Evolutionary conservation across 2,888 invertebrate species (phyloP).

Genomic region (Limnephilus marmoratus): DNA sequence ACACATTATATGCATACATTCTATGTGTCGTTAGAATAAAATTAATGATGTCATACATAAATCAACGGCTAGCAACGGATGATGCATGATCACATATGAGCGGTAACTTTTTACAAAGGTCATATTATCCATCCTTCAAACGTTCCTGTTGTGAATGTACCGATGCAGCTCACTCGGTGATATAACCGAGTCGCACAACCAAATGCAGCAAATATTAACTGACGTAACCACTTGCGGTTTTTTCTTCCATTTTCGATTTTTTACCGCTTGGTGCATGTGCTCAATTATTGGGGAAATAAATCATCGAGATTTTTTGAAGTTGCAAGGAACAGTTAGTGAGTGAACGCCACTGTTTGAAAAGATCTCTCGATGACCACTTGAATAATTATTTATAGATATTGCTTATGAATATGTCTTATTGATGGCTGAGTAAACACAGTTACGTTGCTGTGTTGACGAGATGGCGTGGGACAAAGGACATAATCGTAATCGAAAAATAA

Average conservation of each 20-base stretch:
- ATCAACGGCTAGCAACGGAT: conserved; percentile 42
- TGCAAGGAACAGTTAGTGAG: background rate
- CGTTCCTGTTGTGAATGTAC: conserved; percentile 3
- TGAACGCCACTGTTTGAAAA: background rate
- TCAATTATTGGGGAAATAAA: conserved; percentile 7
- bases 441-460: background rate
- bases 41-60: conserved; percentile 53
- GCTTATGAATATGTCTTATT: background rate
- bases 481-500: background rate
- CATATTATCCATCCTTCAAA: conserved; percentile 29
- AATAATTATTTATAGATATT: background rate
- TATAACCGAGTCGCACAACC: background rate
- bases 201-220: background rate
- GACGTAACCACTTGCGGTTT: conserved; percentile 8
- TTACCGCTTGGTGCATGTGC: background rate
- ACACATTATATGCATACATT: background rate
- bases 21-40: conserved; percentile 6
- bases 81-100: conserved; percentile 27
- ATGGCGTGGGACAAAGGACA: background rate
- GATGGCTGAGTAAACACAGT: background rate
- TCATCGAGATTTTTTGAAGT: background rate
- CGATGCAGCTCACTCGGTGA: background rate
- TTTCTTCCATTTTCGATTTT: background rate
- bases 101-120: conserved; percentile 31
- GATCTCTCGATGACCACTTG: background rate